Evolutionary conservation across 2,888 invertebrate genomes (phyloP), one percentile per base, ranked within the genome.

Genomic region (Crossocerus cetratus): DNA sequence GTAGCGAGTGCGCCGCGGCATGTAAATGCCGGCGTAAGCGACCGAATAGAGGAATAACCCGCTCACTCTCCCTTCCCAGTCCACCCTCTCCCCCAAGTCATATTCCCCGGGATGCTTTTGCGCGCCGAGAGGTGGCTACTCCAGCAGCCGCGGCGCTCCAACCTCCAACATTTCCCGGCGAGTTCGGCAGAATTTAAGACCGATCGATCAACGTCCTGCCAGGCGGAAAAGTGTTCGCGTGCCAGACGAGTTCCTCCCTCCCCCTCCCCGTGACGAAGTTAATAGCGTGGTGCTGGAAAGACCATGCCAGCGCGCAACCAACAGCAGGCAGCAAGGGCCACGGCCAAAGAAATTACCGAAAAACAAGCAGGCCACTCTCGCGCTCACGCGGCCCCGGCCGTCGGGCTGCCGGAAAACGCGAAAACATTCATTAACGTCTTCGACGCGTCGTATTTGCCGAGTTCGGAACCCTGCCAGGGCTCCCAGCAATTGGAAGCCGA

Each of bases 131-230:
- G 8, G 16, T 42, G 42, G 14, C n/a, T 13, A 14, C 16, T 21
- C 32, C 11, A 14, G 16, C 11, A 11, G 58, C 42, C 16, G 42
- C 14, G 20, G 20, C 32, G n/a, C 0, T 3, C 18, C 8, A 32
- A 32, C 49, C 0, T 3, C 18, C 8, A 32, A 32, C 49, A 16
- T 49, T 16, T 49, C 59, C 55, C 49, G 44, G 53, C 70, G 32
- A 56, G 67, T 69, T 69, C 64, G 53, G 65, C 55, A 57, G 78
- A 83, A 76, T 77, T 84, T 74, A 65, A 49, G 56, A 69, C 54
- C 79, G 78, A 83, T 83, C 83, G 77, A 83, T 83, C 83, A 83
- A 81, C 77, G 82, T 82, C 76, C 69, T 16, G 67, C 67, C 66
- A 55, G 66, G 55, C 65, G 76, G 80, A 76, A 81, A 79, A 76